Base-by-base conservation (phyloP, 1,140 invertebrate species). In the Argopecten irradians region DNA sequence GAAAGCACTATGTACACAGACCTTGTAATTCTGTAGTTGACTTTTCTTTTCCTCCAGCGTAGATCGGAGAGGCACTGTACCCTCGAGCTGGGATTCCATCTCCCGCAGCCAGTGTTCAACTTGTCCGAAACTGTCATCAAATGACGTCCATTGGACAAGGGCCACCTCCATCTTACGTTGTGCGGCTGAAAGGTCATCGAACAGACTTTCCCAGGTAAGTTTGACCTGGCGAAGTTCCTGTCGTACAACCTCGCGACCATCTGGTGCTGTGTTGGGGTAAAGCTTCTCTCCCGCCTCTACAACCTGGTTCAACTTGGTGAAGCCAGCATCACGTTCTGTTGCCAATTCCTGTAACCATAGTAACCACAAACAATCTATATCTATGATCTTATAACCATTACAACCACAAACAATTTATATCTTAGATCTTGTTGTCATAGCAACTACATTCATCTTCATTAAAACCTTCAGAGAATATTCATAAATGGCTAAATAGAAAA, bases 31-130 rank as follows among this genome's bases (percentile, higher is more conserved):
- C 93, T 94, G 94, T 14, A 85, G 97, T 97, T 93, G 94, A 28
- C 93, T 90, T 90, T 98, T 97, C 96, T 99, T 99, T 94, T 99
- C 98, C 95, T 99, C 98, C 39, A 99, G 96, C 0, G 98, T 99
- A 0, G 98, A 97, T 93, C 97, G 97, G 0, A 99, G 94, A 93
- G 92, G 91, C 28, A 89, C 36, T 97, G 97, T 91, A 98, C 93
- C 97, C 8, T 97, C 97, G 22, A 99, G 95, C 91, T 97, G 97
- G 86, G 96, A 96, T 93, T 98, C 98, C 8, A 97, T 96, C 71
- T 97, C 96, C 34, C 97, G 96, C 71, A 99, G 93, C 98, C 98
- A 99, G 41, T 96, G 96, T 89, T 97, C 97, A 13, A 99, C 95
- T 94, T 99, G 98, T 94, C 98, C 98, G 87, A 92, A 93, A 41